Base-by-base conservation (phyloP, 2,113 vertebrate genomes). In the Chrysemys picta region DNA sequence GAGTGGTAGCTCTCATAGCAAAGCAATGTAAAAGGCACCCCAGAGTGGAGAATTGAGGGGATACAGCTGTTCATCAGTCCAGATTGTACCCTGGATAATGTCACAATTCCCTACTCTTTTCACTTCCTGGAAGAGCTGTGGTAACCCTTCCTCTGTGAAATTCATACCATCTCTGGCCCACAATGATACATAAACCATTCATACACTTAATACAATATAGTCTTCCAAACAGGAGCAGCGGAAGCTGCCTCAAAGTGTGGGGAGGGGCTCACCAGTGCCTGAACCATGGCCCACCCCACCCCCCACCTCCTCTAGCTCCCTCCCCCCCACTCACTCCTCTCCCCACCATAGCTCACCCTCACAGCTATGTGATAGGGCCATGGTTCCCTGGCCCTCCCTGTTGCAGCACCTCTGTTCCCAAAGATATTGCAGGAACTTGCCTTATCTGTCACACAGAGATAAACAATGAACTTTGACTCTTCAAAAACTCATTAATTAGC, bases 401-500 rank as follows among this genome's bases (percentile, higher is more conserved):
- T 31, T 62, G 27, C 27, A 62, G 27, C 25, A 59, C 12, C 57
- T 62, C 25, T 29, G 57, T 17, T 72, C n/a, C n/a, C 65, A 72
- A n/a, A 38, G n/a, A 72, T 72, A 72, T 38, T 38, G n/a, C n/a
- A 72, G 35, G 65, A 69, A 69, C 35, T 21, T n/a, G 35, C 62
- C 35, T 19, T n/a, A 69, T 69, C 16, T n/a, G 35, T 69, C 31
- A 21, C 19, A 72, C 5, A 52, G 84, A 75, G 57, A 87, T 14
- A 88, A 53, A 8, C 83, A 91, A 53, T 19, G 92, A 93, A 94
- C 16, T 82, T 4, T 42, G 89, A 89, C 87, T 84, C 27, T 83
- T 85, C 50, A 85, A 86, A 94, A 92, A 76, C 56, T 85, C 7
- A 14, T 96, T 62, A 91, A 94, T 91, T 90, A 93, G 49, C 85